Conservation (phyloP, 2,113 vertebrate genomes). For the Diglossa brunneiventris region DNA sequence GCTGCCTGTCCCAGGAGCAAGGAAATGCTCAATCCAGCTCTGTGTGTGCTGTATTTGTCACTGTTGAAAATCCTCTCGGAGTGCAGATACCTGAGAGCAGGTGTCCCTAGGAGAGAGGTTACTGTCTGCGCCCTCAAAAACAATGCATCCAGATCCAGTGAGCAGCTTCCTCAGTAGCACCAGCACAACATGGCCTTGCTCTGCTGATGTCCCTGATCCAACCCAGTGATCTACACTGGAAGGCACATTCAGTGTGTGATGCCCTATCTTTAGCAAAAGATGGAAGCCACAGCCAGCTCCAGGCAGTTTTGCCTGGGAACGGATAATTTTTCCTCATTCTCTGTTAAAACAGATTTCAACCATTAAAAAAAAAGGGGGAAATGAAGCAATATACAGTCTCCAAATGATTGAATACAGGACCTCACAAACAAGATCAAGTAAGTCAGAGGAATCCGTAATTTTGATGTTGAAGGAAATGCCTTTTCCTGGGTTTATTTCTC, state of each 20-base stretch:
- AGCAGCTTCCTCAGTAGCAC: neutral
- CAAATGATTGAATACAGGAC: neutral
- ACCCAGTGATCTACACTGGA: no score
- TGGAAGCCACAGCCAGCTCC: neutral
- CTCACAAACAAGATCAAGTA: neutral
- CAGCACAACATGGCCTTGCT: neutral
- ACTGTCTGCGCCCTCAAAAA: neutral
- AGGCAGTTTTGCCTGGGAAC: neutral
- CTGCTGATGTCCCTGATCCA: neutral
- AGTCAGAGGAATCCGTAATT: neutral
- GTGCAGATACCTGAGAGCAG: neutral
- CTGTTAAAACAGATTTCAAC: neutral
- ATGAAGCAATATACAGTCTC: neutral
- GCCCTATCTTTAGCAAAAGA: neutral
- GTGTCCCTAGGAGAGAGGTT: neutral
- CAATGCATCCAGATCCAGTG: neutral
- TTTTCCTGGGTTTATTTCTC: neutral
- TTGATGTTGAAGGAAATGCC: neutral
- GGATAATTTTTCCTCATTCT: neutral
- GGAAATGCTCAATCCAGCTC: neutral
- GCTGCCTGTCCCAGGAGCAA: neutral
- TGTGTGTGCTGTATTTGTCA: accelerated
- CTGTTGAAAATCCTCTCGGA: neutral
- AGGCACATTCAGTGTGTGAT: neutral
- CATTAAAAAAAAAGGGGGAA: neutral